These are phyloP conservation scores for Zaprionus obscuricornis DNA, from an alignment of 2,888 invertebrate species.

Conservation along the genomic window DNA sequence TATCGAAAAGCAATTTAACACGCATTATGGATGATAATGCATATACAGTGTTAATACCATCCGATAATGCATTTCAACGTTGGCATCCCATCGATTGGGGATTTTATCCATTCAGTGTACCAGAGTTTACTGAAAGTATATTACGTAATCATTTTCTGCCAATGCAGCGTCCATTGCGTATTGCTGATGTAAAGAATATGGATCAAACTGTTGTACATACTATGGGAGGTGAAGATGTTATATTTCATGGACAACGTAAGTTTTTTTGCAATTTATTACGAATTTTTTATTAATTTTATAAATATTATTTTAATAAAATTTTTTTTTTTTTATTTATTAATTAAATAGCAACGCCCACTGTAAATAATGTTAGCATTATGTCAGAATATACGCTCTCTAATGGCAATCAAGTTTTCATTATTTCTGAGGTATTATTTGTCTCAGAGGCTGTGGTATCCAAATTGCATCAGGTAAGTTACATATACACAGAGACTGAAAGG, in stretches of 20 bases:
- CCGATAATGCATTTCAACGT: conserved; percentile 87
- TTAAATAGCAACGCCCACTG: conserved; percentile 84
- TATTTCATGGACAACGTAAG: conserved; percentile 86
- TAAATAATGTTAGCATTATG: conserved; percentile 86
- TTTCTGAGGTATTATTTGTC: conserved; percentile 86
- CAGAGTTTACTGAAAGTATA: conserved; percentile 86
- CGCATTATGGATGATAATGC: conserved; percentile 85
- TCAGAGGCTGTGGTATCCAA: conserved; percentile 86
- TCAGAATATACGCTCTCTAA: conserved; percentile 86
- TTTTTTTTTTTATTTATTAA: conserved; percentile 6
- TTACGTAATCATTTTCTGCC: conserved; percentile 86
- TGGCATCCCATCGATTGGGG: conserved; percentile 89
- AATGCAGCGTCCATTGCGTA: conserved; percentile 84
- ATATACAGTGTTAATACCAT: conserved; percentile 87
- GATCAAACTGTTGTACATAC: conserved; percentile 85
- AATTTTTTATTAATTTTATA: neutral
- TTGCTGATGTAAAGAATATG: conserved; percentile 84
- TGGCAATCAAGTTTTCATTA: conserved; percentile 87
- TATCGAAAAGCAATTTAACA: conserved; percentile 86
- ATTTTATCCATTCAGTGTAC: conserved; percentile 88
- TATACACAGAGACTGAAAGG: no score
- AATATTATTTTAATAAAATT: neutral
- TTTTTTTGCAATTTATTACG: conserved; percentile 32
- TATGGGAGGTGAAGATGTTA: conserved; percentile 85
- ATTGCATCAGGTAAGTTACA: conserved; percentile 84